These are phyloP conservation scores for Microctenopoma stevenorrisi DNA, from an alignment of 2,797 vertebrate genomes.

Conservation along the genomic window DNA sequence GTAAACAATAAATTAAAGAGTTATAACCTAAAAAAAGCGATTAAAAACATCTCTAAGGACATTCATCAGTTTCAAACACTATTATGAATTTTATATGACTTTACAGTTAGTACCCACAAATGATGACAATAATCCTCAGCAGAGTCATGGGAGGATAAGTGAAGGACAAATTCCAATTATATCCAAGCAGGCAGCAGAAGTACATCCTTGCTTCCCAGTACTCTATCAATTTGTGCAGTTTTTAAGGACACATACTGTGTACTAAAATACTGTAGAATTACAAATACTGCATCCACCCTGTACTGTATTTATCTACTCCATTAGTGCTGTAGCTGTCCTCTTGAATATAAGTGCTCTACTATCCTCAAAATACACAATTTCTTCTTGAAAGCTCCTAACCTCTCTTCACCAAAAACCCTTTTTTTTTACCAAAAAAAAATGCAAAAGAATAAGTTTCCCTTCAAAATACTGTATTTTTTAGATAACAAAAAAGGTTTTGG, in stretches of 20 bases:
- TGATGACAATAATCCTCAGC: conserved; percentile 26
- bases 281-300: conserved; percentile 20
- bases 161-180: conserved; percentile 19
- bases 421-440: background rate
- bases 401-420: background rate
- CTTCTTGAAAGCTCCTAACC: conserved; percentile 16
- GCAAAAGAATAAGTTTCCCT: background rate
- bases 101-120: conserved; percentile 24
- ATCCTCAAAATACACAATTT: conserved; percentile 10
- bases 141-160: conserved; percentile 21
- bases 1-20: conserved; percentile 31
- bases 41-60: conserved; percentile 32
- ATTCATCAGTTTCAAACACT: conserved; percentile 35
- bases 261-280: background rate
- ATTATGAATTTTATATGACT: conserved; percentile 35
- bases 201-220: background rate
- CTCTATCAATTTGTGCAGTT: conserved; percentile 5
- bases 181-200: conserved; percentile 4
- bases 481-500: background rate
- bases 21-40: conserved; percentile 17
- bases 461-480: background rate
- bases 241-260: background rate
- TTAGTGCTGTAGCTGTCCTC: conserved; percentile 18
- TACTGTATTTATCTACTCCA: conserved; percentile 10
- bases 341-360: conserved; percentile 20